These are phyloP conservation scores for Thunnus thynnus DNA, from an alignment of 2,113 vertebrate genomes.

Conservation along the genomic window DNA sequence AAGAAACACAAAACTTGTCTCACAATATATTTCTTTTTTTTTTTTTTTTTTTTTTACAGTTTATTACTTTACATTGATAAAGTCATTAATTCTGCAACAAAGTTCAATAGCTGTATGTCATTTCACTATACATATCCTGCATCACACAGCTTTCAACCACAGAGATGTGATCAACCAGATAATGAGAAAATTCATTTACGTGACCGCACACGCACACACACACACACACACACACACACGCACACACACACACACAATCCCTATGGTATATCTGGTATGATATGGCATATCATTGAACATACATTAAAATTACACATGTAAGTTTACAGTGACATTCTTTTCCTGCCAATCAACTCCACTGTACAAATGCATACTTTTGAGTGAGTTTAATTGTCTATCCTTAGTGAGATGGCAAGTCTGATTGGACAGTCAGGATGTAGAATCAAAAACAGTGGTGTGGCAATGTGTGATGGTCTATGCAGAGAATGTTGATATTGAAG, in stretches of 20 bases:
- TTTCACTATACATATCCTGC: slow-evolving; percentile 40
- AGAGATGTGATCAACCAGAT: slow-evolving; percentile 8
- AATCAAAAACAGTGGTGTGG: not conserved
- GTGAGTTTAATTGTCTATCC: not conserved
- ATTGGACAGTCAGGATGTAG: slow-evolving; percentile 8
- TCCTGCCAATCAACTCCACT: slow-evolving; percentile 3
- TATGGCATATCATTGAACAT: slow-evolving; percentile 23
- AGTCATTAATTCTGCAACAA: slow-evolving; percentile 53
- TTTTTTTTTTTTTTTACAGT: slow-evolving; percentile 32
- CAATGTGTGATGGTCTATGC: not conserved
- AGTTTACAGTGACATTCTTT: slow-evolving; percentile 36
- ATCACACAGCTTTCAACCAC: slow-evolving; percentile 4
- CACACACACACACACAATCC: not conserved
- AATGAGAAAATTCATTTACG: too few relatives aligned
- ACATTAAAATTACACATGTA: slow-evolving; percentile 20
- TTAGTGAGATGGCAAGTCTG: not conserved
- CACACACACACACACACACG: not conserved
- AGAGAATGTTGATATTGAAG: not conserved
- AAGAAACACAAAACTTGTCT: slow-evolving; percentile 67
- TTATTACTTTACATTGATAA: slow-evolving; percentile 84
- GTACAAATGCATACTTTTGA: not conserved
- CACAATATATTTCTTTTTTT: slow-evolving; percentile 7
- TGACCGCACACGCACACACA: not conserved
- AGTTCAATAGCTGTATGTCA: slow-evolving; percentile 40
- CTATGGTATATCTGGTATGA: not conserved